Percentiles rank a stretch among this genome's conserved stretches.
Conservation (phyloP, 2,888 invertebrate species). For the Perdita meconis region DNA sequence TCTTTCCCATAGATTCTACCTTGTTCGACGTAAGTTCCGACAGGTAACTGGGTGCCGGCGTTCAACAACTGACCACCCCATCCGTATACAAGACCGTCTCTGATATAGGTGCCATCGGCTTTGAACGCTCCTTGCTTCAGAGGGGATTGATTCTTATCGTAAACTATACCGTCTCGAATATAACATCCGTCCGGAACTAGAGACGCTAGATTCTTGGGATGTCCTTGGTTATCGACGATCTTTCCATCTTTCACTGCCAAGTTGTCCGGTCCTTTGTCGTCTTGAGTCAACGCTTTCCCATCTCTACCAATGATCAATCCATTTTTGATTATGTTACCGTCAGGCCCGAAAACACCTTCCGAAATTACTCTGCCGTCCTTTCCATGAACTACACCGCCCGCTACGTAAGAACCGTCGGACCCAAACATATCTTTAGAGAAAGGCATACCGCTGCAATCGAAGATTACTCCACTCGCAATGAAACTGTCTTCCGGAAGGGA, state of each 20-base stretch:
- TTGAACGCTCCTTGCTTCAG: conserved; percentile 80
- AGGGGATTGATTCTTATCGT: conserved; percentile 74
- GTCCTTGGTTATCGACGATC: conserved; percentile 77
- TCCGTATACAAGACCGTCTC: conserved; percentile 79
- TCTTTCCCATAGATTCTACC: conserved; percentile 80
- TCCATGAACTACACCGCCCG: conserved; percentile 76
- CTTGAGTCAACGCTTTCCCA: conserved; percentile 79
- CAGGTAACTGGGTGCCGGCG: conserved; percentile 77
- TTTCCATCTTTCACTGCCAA: conserved; percentile 79
- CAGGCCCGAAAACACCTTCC: conserved; percentile 80
- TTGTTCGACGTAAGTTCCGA: conserved; percentile 76
- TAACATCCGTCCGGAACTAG: conserved; percentile 80
- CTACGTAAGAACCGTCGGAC: conserved; percentile 80
- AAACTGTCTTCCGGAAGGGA: conserved; percentile 78
- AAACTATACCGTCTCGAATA: conserved; percentile 79
- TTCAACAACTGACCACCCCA: conserved; percentile 81
- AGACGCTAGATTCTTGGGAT: conserved; percentile 77
- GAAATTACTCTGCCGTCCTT: conserved; percentile 77
- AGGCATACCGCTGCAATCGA: conserved; percentile 74
- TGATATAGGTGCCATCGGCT: conserved; percentile 79
- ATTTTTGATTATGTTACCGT: conserved; percentile 79
- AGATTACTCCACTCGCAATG: conserved; percentile 79
- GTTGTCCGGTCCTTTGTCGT: conserved; percentile 79
- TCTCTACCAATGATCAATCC: conserved; percentile 80
- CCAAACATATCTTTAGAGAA: conserved; percentile 78